Evolutionary conservation across 92 coral and sea anemone genomes (phyloP).

Genomic region (Epizoanthus scotinus): DNA sequence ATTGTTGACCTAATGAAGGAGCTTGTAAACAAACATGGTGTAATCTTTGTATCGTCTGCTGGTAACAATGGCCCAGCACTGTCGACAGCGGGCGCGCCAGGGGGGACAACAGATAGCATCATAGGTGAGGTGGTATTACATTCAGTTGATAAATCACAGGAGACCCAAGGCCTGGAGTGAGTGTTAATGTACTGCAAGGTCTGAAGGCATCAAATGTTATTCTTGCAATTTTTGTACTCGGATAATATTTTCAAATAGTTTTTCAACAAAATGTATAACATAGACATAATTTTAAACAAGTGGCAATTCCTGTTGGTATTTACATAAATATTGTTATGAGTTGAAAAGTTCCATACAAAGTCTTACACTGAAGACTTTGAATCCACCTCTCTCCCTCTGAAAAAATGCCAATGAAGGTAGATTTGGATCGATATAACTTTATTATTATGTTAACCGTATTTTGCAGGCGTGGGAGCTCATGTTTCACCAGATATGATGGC

Average conservation of each 20-base stretch:
- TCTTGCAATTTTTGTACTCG: too few relatives aligned
- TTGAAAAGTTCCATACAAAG: too few relatives aligned
- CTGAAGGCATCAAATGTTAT: background rate
- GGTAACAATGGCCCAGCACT: slow-evolving; percentile 99
- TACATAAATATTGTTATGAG: too few relatives aligned
- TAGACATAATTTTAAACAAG: too few relatives aligned
- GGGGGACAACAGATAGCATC: slow-evolving; percentile 91
- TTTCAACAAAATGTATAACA: too few relatives aligned
- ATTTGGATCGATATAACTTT: background rate
- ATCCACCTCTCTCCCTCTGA: too few relatives aligned
- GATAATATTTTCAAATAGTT: too few relatives aligned
- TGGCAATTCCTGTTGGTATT: too few relatives aligned
- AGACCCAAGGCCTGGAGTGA: background rate
- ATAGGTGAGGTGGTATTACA: slow-evolving; percentile 66
- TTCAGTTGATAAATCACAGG: background rate
- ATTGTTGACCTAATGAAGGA: slow-evolving; percentile 88
- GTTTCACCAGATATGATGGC: slow-evolving; percentile 99
- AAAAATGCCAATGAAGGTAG: too few relatives aligned
- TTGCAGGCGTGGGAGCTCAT: slow-evolving; percentile 92
- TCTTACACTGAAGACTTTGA: too few relatives aligned
- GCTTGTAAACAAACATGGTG: slow-evolving; percentile 92
- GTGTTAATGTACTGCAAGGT: background rate
- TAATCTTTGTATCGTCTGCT: slow-evolving; percentile 93
- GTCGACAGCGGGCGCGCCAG: slow-evolving; percentile 95
- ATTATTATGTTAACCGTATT: background rate